Base-by-base conservation (phyloP, 1,140 invertebrate genomes). In the Eurosta solidaginis region DNA sequence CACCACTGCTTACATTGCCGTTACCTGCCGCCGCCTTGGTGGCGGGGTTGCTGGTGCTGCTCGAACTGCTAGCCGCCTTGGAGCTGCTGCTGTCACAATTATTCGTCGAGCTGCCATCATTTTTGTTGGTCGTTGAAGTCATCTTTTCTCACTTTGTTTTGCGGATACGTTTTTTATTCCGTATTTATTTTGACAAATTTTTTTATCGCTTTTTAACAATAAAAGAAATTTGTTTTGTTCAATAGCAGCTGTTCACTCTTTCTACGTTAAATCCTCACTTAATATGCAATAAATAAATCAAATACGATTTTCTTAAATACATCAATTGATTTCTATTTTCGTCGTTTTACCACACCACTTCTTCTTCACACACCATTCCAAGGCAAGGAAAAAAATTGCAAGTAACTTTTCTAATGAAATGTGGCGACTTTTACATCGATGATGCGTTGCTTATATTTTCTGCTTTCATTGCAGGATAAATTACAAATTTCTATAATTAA, bases 1-100 rank as follows among this genome's bases (percentile, higher is more conserved):
- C 91, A 79, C 89, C 88, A 27, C 81, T 10, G 54, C 14, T 59
- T 17, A 3, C 33, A 2, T 68, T 40, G 59, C 4, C 33, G 4
- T 68, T 40, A 10, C 33, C n/a, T 68, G 29, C 59, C n/a, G 33
- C 17, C 22, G 7, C n/a, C n/a, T n/a, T n/a, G n/a, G n/a, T n/a
- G n/a, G n/a, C n/a, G n/a, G n/a, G n/a, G n/a, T n/a, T n/a, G n/a
- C n/a, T 40, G 59, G n/a, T 68, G 33, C 9, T 68, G 17, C 59
- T 33, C 5, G 33, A 78, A 75, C 10, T 33, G 25, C 9, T n/a
- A 10, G 9, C 45, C n/a, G 45, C 9, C 9, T 47, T 47, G 17
- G n/a, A 25, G 27, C 77, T 78, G 76, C 77, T 49, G 33, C 79
- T 68, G 80, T n/a, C 50, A 27, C 33, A 76, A 74, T 52, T 59